Evolutionary conservation across 2,888 invertebrate species (phyloP).

Genomic region (Taphrorychus bicolor): DNA sequence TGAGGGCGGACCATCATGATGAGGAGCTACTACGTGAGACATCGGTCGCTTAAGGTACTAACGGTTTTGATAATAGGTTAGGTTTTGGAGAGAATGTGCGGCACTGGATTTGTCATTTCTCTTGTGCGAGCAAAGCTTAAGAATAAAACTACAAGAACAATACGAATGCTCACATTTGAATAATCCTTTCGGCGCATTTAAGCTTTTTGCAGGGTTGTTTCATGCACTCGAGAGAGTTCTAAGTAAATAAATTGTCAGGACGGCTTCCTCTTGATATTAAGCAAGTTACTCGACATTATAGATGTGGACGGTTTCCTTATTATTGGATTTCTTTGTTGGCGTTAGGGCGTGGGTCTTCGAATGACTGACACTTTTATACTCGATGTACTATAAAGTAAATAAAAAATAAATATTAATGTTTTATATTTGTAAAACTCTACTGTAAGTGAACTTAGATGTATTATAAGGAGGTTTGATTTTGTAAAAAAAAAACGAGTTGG

Average conservation of each 20-base stretch:
- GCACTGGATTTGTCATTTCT: not conserved
- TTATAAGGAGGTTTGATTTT: not conserved
- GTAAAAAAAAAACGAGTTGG: not conserved
- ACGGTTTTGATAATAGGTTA: constrained; percentile 13
- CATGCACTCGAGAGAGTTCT: not conserved
- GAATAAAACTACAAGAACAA: not conserved
- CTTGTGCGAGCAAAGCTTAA: not conserved
- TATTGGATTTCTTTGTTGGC: not conserved
- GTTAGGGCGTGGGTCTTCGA: not conserved
- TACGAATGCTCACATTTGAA: not conserved
- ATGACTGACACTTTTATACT: not conserved
- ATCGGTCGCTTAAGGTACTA: constrained; percentile 50
- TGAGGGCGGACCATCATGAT: constrained; percentile 20
- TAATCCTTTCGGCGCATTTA: not conserved
- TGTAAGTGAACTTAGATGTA: not conserved
- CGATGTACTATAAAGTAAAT: constrained; percentile 2
- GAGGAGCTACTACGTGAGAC: constrained; percentile 57
- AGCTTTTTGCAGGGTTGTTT: not conserved
- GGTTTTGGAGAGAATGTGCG: not conserved
- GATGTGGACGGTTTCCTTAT: not conserved
- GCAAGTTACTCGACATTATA: not conserved
- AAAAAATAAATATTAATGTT: not conserved
- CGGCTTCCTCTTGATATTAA: not conserved
- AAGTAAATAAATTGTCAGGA: not conserved
- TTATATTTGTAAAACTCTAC: constrained; percentile 1